Evolutionary conservation across 2,113 vertebrate species (phyloP), one percentile per base, ranked within the genome.

Genomic region (Petromus typicus): DNA sequence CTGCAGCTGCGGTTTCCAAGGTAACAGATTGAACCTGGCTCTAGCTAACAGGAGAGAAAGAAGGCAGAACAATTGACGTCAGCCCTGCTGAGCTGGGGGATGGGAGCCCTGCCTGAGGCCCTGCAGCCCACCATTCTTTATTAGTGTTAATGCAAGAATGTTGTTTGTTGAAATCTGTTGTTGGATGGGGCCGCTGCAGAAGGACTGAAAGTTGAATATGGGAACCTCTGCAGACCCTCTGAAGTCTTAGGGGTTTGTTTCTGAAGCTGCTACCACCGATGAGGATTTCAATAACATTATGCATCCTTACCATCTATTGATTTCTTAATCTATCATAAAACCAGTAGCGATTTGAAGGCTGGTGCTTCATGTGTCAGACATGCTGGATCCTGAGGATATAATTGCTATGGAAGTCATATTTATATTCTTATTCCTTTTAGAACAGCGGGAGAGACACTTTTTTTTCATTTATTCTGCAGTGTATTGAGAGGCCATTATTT

Each of bases 1-100:
- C 43, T 10, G 64, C 94, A 92, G 88, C 90, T 92, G 71, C 69
- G 37, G 95, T 97, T 96, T 95, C 97, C 61, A 73, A 95, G 89
- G 96, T 90, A 90, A 97, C 86, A 85, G 32, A 75, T 18, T 2
- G 37, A 89, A 1, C 59, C 95, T 81, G 43, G 43, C 22, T 90
- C 69, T n/a, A 40, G 88, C 85, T 84, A 57, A 66, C 27, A 79
- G 57, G 86, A 87, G 20, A 94, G 16, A 81, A 69, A 54, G 30
- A 30, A 81, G 27, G 37, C 78, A 64, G 90, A 89, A 63, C 43
- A 67, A 18, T 14, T 93, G 90, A 71, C 17, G 0, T 48, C 57
- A 59, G 9, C 22, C 40, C 75, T 11, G 59, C 59, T 25, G 3
- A 23, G 16, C 34, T 87, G 84, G 90, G 81, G 75, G 76, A 12